These are phyloP conservation scores for Drosophila albomicans DNA, from an alignment of 1,140 invertebrate species.

Conservation along the genomic window DNA sequence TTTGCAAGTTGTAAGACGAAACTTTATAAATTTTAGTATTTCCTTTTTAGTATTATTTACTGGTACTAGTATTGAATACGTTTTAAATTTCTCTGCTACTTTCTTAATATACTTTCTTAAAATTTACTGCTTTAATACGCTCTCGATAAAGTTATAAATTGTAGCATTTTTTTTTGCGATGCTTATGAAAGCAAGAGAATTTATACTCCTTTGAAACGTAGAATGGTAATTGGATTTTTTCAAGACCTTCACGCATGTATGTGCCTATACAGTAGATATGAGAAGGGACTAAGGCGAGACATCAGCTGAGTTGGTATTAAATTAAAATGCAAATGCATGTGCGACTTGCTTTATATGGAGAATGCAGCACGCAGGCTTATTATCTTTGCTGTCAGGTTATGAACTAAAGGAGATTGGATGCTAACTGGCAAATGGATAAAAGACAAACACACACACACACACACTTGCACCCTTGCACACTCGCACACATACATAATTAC, in stretches of 20 bases:
- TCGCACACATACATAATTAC: conserved; percentile 12
- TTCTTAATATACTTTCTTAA: too few relatives aligned
- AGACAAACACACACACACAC: background rate
- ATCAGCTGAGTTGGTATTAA: background rate
- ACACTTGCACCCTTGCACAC: background rate
- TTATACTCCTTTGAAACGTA: too few relatives aligned
- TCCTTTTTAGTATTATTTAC: too few relatives aligned
- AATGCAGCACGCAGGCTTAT: conserved; percentile 6
- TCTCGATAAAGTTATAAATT: too few relatives aligned
- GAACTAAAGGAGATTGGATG: conserved; percentile 24
- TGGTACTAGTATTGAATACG: too few relatives aligned
- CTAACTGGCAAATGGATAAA: conserved; percentile 9
- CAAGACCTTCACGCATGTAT: background rate
- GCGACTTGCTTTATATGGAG: background rate
- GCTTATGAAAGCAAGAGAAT: too few relatives aligned
- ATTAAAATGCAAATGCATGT: conserved; percentile 3
- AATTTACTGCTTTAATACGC: too few relatives aligned
- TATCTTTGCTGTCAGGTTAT: conserved; percentile 19
- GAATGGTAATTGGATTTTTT: background rate
- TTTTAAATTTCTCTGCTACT: too few relatives aligned
- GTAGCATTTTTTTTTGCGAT: too few relatives aligned
- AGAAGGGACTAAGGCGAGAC: background rate
- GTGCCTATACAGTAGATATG: background rate
- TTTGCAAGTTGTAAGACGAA: too few relatives aligned
- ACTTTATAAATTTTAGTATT: too few relatives aligned